Conservation (phyloP, 2,797 vertebrate species). For the Bradypodion ventrale region DNA sequence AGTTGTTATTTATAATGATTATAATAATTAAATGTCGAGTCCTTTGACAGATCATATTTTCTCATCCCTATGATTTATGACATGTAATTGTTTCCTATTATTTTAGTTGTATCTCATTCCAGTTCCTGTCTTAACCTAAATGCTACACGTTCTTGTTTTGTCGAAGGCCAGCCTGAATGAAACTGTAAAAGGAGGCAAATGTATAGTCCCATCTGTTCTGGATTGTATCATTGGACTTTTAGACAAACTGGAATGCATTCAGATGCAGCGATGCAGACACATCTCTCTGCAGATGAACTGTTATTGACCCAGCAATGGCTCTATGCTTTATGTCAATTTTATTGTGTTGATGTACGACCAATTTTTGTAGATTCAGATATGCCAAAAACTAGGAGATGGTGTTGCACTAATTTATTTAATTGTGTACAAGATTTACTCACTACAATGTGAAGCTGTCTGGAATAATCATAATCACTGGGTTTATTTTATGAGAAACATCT, state of each 20-base stretch:
- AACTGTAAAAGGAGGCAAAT: constrained; percentile 55
- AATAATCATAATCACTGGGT: constrained; percentile 41
- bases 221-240: constrained; percentile 37
- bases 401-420: constrained; percentile 50
- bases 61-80: constrained; percentile 63
- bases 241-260: constrained; percentile 31
- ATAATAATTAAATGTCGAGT: constrained; percentile 68
- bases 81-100: constrained; percentile 60
- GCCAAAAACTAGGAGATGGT: constrained; percentile 2
- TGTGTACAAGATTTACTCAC: constrained; percentile 34
- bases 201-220: constrained; percentile 43
- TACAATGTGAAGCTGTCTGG: constrained; percentile 37
- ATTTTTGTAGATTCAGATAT: constrained; percentile 61
- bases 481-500: constrained; percentile 44
- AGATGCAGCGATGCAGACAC: constrained; percentile 37
- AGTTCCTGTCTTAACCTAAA: constrained; percentile 53
- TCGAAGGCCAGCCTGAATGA: constrained; percentile 52
- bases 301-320: constrained; percentile 51
- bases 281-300: constrained; percentile 47
- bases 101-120: constrained; percentile 55
- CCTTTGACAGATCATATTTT: constrained; percentile 63
- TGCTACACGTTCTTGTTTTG: constrained; percentile 43
- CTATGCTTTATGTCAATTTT: constrained; percentile 53
- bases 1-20: constrained; percentile 64
- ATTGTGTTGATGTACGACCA: constrained; percentile 34